Base-by-base conservation (phyloP, 2,113 vertebrate genomes). In the Otolemur garnettii region DNA sequence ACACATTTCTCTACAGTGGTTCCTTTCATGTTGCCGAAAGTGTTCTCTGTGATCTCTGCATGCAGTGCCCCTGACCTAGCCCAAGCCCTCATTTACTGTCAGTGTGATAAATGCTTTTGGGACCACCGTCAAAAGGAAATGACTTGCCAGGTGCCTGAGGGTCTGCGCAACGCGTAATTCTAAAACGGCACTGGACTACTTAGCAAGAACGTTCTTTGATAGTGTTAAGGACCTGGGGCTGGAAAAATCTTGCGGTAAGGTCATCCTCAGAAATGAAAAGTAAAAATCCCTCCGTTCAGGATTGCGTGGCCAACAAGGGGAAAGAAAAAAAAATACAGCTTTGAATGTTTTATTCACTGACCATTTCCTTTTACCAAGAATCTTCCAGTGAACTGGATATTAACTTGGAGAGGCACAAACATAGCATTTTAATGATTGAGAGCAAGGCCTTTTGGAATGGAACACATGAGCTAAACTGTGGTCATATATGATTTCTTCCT, bases 311-410 rank as follows among this genome's bases (percentile, higher is more conserved):
- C 62, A 60, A 26, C 10, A 19, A 53, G 8, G 26, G 18, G 21
- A 24, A 80, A 26, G 11, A 12, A 66, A 57, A 50, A 75, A 50
- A 26, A 62, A 7, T 53, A 59, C 85, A 57, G 55, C 72, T 74
- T n/a, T 50, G 38, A 78, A 24, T 77, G 17, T 77, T 90, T 93
- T 95, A 30, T 78, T 94, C 55, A 72, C 45, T 81, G 38, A 77
- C 69, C 15, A 7, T 90, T 95, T 95, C 45, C 38, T 94, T 93
- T 96, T 90, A 84, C 30, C 68, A 77, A 87, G 64, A 69, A 79
- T 90, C 90, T 92, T 94, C 57, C 38, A 62, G 42, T 55, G 24
- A 94, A 33, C 28, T 18, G 3, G 30, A 14, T 74, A 59, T 91
- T 95, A 87, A 90, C 71, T 94, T 80, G 77, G 38, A 88, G 78